Conservation (phyloP, 2,888 invertebrate species). For the Dorcus hopei region DNA sequence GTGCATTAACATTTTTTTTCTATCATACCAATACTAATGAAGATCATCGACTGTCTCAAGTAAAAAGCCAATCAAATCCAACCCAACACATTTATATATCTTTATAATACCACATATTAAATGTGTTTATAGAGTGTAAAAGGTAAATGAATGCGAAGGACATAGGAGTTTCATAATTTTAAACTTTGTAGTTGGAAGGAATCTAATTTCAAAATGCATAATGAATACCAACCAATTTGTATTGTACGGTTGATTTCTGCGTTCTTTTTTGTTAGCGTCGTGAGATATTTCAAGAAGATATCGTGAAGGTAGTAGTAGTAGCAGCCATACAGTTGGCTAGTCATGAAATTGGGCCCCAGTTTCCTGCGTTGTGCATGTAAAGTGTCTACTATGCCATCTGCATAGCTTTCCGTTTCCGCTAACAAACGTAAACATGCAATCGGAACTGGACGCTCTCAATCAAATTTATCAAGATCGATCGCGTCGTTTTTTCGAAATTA, state of each 20-base stretch:
- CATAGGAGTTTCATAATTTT: too few species aligned
- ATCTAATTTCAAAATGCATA: too few species aligned
- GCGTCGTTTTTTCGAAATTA: constrained; percentile 31
- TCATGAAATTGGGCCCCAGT: constrained; percentile 33
- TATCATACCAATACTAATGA: too few species aligned
- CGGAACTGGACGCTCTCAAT: constrained; percentile 50
- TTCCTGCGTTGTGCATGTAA: constrained; percentile 47
- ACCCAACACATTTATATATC: too few species aligned
- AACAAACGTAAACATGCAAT: constrained; percentile 47
- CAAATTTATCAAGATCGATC: constrained; percentile 50
- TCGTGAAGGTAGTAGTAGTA: constrained; percentile 9
- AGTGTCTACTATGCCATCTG: constrained; percentile 50
- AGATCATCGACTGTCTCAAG: too few species aligned
- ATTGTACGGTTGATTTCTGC: background rate
- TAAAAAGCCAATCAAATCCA: too few species aligned
- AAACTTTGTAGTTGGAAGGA: too few species aligned
- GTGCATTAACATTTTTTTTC: too few species aligned
- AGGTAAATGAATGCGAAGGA: too few species aligned
- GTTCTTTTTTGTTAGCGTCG: background rate
- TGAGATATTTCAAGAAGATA: constrained; percentile 4
- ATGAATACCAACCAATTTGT: background rate
- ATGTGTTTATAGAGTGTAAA: too few species aligned
- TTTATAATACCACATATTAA: too few species aligned
- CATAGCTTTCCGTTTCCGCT: constrained; percentile 50
- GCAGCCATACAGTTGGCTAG: constrained; percentile 12